phyloP scores from a whole-genome alignment of 2,888 invertebrate genomes.

The Prostheceraeus crozeri region DNA sequence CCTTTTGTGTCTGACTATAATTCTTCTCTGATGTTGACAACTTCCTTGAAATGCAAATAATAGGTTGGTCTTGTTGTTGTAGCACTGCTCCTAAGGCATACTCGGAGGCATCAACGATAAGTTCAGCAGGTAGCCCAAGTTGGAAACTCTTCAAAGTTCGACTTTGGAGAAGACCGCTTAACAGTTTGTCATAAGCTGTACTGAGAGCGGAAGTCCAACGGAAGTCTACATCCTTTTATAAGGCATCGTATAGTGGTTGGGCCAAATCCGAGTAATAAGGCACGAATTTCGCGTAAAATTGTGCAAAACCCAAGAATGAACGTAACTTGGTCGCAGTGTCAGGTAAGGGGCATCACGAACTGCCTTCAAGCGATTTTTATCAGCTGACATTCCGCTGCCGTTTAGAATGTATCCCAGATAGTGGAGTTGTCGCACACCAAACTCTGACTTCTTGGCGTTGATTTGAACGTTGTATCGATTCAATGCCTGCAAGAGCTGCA shows the following conservation, averaged over 20 bases:
- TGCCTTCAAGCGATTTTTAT: conserved; percentile 2
- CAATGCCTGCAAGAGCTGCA: conserved; percentile 11
- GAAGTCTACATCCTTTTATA: not conserved
- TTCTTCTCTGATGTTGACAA: conserved; percentile 11
- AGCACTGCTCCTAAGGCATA: conserved; percentile 18
- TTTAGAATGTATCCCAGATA: not conserved
- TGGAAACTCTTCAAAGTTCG: conserved; percentile 3
- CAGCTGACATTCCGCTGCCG: not conserved
- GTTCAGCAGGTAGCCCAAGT: not conserved
- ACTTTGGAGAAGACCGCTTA: not conserved
- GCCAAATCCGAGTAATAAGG: conserved; percentile 2
- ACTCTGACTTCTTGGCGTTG: not conserved
- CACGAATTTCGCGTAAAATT: conserved; percentile 20
- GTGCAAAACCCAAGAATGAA: not conserved
- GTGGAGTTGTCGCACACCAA: not conserved
- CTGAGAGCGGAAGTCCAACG: not conserved
- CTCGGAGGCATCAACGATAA: conserved; percentile 12
- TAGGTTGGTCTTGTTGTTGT: conserved; percentile 25
- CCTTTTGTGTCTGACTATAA: conserved; percentile 22
- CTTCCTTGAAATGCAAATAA: conserved; percentile 5
- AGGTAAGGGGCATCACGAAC: conserved; percentile 9
- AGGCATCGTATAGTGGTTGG: conserved; percentile 19
- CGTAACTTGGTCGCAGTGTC: conserved; percentile 5
- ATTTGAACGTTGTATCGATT: conserved; percentile 16
- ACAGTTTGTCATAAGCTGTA: conserved; percentile 3